Base-by-base conservation (phyloP, 2,888 invertebrate genomes). In the Campoplex capitator region DNA sequence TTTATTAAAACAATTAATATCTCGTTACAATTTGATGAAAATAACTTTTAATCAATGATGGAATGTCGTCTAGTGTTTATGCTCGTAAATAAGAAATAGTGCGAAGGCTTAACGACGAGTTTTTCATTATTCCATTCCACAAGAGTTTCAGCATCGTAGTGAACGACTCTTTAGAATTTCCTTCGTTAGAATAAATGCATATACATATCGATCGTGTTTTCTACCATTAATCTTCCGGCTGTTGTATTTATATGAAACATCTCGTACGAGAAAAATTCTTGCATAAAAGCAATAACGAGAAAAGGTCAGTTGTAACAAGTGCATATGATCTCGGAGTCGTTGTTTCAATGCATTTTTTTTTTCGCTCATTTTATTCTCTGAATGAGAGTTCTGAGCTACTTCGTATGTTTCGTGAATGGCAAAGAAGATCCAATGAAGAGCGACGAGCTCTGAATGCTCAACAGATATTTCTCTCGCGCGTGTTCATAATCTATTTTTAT, bases 401-500 rank as follows among this genome's bases (percentile, higher is more conserved):
- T 35, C 18, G 54, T 16, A 56, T 35, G 9, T 9, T 32, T 32
- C 35, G 16, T n/a, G 74, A 74, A 56, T 74, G 74, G 48, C 23
- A 18, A 32, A 48, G 48, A 13, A 32, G 45, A n/a, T 13, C 32
- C 35, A 56, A 54, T 23, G 32, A 68, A 70, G 68, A 65, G 75
- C 23, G 45, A 42, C 48, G 75, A 79, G 79, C 78, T 48, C 23
- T 42, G 48, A 86, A 86, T 79, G 75, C 65, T 75, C 71, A 76
- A 67, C 58, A 68, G 67, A 51, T 54, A 51, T 23, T 56, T 28
- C 32, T 45, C 74, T 23, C n/a, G 56, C 56, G 48, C 58, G 18
- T 65, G 65, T 65, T 62, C 62, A 9, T 76, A n/a, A 32, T 83
- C 83, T 86, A 86, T 86, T 83, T 86, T 86, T 83, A 79, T 45